Percentiles rank a stretch among this genome's conserved stretches.
Conservation (phyloP, 1,140 invertebrate genomes). For the Cepaea nemoralis region DNA sequence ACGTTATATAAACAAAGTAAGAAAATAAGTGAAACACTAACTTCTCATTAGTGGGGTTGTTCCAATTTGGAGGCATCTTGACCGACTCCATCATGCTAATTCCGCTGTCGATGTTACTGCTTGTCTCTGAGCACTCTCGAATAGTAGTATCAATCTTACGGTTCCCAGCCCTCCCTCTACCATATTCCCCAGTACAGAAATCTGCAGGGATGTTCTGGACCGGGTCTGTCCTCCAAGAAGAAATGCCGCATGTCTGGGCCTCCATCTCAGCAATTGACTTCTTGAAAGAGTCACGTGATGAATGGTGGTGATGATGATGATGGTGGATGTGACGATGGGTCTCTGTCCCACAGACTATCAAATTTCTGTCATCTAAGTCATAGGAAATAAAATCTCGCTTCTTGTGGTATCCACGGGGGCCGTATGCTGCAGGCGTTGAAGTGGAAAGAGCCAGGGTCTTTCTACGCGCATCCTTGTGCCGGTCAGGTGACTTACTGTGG, state of each 20-base stretch:
- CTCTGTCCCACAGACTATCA: constrained; percentile 48
- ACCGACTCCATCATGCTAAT: constrained; percentile 78
- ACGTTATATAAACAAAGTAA: not conserved
- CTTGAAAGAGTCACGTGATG: constrained; percentile 49
- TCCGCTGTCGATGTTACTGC: constrained; percentile 81
- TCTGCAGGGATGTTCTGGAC: constrained; percentile 28
- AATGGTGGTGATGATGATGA: constrained; percentile 69
- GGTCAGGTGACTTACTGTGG: constrained; percentile 74
- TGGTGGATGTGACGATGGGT: constrained; percentile 67
- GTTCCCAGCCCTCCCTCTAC: constrained; percentile 47
- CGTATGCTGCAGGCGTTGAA: not conserved
- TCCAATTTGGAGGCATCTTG: constrained; percentile 56
- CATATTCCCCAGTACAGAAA: constrained; percentile 45
- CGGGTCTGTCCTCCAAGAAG: constrained; percentile 2
- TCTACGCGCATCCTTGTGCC: constrained; percentile 36
- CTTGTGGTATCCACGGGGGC: constrained; percentile 38
- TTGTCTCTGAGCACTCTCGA: constrained; percentile 63
- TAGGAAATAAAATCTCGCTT: constrained; percentile 59
- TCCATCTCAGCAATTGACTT: constrained; percentile 59
- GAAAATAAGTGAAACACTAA: constrained; percentile 39
- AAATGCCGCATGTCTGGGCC: constrained; percentile 49
- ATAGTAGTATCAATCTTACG: constrained; percentile 42
- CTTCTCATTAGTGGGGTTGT: constrained; percentile 62
- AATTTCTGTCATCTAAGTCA: constrained; percentile 64
- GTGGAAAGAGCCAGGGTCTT: not conserved